Evolutionary conservation across 2,113 vertebrate genomes (phyloP).

Genomic region (Merops nubicus): DNA sequence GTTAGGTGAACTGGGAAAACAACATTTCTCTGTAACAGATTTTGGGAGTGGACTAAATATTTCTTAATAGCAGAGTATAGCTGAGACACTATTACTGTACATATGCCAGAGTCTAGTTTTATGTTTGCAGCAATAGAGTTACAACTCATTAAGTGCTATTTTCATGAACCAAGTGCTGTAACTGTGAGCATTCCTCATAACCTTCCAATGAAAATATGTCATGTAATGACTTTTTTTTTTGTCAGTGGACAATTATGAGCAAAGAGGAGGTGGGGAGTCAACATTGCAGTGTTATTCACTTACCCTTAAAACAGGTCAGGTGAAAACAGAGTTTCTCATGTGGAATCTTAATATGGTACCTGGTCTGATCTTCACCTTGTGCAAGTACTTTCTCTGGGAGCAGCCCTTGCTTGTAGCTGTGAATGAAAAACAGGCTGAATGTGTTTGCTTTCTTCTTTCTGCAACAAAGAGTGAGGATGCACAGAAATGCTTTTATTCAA

Average conservation of each 20-base stretch:
- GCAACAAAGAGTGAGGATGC: background rate
- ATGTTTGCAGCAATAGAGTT: background rate
- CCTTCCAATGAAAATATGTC: background rate
- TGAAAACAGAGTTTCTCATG: too few relatives aligned
- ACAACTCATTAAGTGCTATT: background rate
- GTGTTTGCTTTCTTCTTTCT: background rate
- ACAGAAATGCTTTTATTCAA: slow-evolving; percentile 26
- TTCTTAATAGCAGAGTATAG: background rate
- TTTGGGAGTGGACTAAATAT: background rate
- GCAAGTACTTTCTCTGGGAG: background rate
- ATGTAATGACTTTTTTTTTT: background rate
- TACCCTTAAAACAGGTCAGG: too few relatives aligned
- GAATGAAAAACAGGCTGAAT: background rate
- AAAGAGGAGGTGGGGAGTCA: background rate
- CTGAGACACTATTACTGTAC: background rate
- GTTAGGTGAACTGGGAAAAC: background rate
- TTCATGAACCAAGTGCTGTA: background rate
- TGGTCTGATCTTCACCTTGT: background rate
- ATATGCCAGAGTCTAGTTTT: background rate
- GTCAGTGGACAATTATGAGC: background rate
- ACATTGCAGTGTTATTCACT: background rate
- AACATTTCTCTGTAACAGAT: background rate
- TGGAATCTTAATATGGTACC: background rate
- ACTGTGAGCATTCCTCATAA: background rate
- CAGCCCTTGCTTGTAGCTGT: background rate